Percentiles rank a stretch among this genome's conserved stretches.
Evolutionary conservation across 2,888 invertebrate species (phyloP).

Genomic region (Gisinianus flammeolus): DNA sequence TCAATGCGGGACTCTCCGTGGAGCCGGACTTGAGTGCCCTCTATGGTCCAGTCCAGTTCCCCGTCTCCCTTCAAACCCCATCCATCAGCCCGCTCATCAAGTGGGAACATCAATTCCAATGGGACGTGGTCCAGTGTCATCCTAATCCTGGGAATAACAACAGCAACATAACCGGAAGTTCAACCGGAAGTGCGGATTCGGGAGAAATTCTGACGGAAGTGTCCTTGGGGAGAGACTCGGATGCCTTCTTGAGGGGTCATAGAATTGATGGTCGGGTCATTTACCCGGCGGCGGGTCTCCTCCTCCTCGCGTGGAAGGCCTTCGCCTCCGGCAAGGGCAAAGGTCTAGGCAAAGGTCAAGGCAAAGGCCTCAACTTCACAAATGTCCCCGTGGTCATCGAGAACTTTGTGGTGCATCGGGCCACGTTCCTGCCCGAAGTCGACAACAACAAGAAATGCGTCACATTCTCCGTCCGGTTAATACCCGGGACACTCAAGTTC

Average conservation of each 20-base stretch:
- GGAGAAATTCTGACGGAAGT: conserved; percentile 32
- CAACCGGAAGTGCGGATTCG: not conserved
- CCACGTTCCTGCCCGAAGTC: conserved; percentile 78
- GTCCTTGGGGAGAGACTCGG: conserved; percentile 67
- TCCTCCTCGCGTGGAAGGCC: conserved; percentile 81
- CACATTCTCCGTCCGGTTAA: conserved; percentile 80
- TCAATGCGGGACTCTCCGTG: conserved; percentile 73
- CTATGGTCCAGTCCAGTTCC: conserved; percentile 77
- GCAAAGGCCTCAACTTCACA: conserved; percentile 70
- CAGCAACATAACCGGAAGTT: not conserved
- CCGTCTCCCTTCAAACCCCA: conserved; percentile 84
- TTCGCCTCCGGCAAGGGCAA: too few species aligned
- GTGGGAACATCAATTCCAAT: conserved; percentile 76
- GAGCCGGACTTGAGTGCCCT: conserved; percentile 73
- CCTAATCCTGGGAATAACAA: too few species aligned
- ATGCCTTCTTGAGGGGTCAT: conserved; percentile 78
- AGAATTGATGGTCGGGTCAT: conserved; percentile 86
- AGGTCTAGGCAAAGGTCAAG: too few species aligned
- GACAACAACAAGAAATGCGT: conserved; percentile 69
- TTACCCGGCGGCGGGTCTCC: conserved; percentile 93
- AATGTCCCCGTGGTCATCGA: conserved; percentile 82
- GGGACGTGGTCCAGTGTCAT: conserved; percentile 24
- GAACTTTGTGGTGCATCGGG: conserved; percentile 80
- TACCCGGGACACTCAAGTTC: conserved; percentile 73
- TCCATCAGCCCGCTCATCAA: conserved; percentile 81